Evolutionary conservation across 2,888 invertebrate genomes (phyloP).

Genomic region (Trissolcus japonicus): DNA sequence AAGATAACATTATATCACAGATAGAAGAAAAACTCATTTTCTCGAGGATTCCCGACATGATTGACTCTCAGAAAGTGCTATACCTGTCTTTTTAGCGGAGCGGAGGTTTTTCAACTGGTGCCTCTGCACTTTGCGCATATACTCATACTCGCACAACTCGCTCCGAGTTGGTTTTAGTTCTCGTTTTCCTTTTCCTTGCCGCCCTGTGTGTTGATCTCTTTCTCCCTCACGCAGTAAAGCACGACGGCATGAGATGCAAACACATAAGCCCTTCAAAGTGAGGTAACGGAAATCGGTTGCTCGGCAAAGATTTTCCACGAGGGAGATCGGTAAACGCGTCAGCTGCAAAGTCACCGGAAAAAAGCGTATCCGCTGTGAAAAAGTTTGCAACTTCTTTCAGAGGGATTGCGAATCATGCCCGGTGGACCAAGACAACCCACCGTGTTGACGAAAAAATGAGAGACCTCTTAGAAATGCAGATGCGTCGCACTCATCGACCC

Average conservation of each 20-base stretch:
- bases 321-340: slow-evolving; percentile 63
- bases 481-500: slow-evolving; percentile 56
- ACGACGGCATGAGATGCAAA: slow-evolving; percentile 14
- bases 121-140: slow-evolving; percentile 43
- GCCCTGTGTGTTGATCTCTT: background rate
- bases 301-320: slow-evolving; percentile 43
- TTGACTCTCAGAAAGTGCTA: slow-evolving; percentile 47
- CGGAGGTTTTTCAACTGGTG: slow-evolving; percentile 31
- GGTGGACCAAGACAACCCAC: slow-evolving; percentile 65
- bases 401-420: slow-evolving; percentile 63
- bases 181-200: slow-evolving; percentile 2
- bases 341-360: slow-evolving; percentile 59
- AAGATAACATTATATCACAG: slow-evolving; percentile 40
- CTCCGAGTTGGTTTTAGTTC: slow-evolving; percentile 38
- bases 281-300: slow-evolving; percentile 47
- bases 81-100: slow-evolving; percentile 29
- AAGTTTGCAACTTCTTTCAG: slow-evolving; percentile 61
- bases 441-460: slow-evolving; percentile 55
- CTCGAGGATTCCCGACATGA: slow-evolving; percentile 49
- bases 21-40: slow-evolving; percentile 46
- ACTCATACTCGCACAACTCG: slow-evolving; percentile 36
- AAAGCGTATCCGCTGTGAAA: slow-evolving; percentile 56
- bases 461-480: slow-evolving; percentile 58
- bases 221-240: background rate
- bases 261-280: slow-evolving; percentile 42